Evolutionary conservation across 2,888 invertebrate genomes (phyloP).

Genomic region (Amphimallon solstitiale): DNA sequence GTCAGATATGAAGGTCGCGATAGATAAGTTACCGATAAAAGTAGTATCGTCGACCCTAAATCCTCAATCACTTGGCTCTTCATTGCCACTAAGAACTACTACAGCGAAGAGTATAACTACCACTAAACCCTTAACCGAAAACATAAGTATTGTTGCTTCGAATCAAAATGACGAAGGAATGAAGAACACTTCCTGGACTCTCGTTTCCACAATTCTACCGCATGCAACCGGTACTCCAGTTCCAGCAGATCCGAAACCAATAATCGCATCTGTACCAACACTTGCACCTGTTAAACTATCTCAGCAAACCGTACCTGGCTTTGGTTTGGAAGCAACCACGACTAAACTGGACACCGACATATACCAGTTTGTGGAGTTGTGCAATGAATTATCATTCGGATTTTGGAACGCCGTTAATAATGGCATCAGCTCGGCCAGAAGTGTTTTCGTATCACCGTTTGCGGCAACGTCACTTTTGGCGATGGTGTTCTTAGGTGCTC

Average conservation of each 20-base stretch:
- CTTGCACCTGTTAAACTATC: slow-evolving; percentile 65
- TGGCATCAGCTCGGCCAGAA: slow-evolving; percentile 78
- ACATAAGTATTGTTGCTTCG: slow-evolving; percentile 20
- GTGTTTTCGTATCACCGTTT: slow-evolving; percentile 84
- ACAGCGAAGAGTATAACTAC: no score
- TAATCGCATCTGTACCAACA: slow-evolving; percentile 44
- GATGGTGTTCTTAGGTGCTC: slow-evolving; percentile 89
- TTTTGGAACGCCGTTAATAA: slow-evolving; percentile 81
- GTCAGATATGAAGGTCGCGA: slow-evolving; percentile 6
- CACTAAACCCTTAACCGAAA: slow-evolving; percentile 37
- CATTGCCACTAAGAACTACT: slow-evolving; percentile 37
- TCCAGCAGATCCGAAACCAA: slow-evolving; percentile 39
- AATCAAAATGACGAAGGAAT: background rate
- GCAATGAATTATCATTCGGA: slow-evolving; percentile 86
- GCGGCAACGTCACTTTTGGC: slow-evolving; percentile 87
- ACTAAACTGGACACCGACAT: slow-evolving; percentile 78
- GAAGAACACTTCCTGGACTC: slow-evolving; percentile 64
- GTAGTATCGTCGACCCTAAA: background rate
- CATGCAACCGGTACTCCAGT: slow-evolving; percentile 51
- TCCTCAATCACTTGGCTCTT: slow-evolving; percentile 30
- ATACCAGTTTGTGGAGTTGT: slow-evolving; percentile 79
- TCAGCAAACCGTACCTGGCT: slow-evolving; percentile 68
- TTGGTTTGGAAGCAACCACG: slow-evolving; percentile 82
- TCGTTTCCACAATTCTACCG: slow-evolving; percentile 69
- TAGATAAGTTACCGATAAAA: background rate